Evolutionary conservation across 1,140 invertebrate genomes (phyloP).

Genomic region (Mycetomoellerius zeteki): DNA sequence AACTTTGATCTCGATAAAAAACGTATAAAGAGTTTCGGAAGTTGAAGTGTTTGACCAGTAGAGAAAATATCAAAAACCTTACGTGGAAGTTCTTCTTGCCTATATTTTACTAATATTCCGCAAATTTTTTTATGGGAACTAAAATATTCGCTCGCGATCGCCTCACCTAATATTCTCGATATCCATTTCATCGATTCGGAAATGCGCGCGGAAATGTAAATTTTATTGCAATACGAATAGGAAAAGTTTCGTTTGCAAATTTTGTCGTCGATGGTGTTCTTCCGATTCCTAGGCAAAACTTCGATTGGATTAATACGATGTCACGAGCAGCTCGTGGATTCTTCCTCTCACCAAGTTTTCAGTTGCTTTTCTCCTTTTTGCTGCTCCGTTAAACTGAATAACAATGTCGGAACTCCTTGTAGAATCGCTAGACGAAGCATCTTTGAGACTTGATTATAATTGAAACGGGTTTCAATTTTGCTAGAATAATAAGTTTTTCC

Average conservation of each 20-base stretch:
- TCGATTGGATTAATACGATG: conserved; percentile 52
- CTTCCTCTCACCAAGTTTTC: conserved; percentile 1
- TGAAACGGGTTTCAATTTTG: not conserved
- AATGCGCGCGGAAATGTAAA: conserved; percentile 33
- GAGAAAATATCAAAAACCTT: conserved; percentile 18
- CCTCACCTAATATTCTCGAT: conserved; percentile 11
- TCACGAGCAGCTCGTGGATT: conserved; percentile 35
- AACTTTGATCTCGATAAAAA: conserved; percentile 37
- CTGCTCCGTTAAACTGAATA: conserved; percentile 9
- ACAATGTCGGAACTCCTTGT: conserved; percentile 20
- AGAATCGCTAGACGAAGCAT: conserved; percentile 1
- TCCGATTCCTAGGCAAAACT: conserved; percentile 12
- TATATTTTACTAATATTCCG: not conserved
- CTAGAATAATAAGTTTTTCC: conserved; percentile 7
- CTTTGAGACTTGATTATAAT: conserved; percentile 21
- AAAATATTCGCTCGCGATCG: conserved; percentile 7
- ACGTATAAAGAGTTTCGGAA: not conserved
- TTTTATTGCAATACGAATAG: conserved; percentile 37
- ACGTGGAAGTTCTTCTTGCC: not conserved
- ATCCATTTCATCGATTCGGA: conserved; percentile 32
- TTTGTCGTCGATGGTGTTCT: not conserved
- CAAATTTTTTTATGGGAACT: not conserved
- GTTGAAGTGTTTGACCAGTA: not conserved
- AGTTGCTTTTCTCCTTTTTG: conserved; percentile 20
- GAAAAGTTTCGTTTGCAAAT: conserved; percentile 26